Evolutionary conservation across 1,140 invertebrate species (phyloP).

Genomic region (Pogonognathellus flavescens): DNA sequence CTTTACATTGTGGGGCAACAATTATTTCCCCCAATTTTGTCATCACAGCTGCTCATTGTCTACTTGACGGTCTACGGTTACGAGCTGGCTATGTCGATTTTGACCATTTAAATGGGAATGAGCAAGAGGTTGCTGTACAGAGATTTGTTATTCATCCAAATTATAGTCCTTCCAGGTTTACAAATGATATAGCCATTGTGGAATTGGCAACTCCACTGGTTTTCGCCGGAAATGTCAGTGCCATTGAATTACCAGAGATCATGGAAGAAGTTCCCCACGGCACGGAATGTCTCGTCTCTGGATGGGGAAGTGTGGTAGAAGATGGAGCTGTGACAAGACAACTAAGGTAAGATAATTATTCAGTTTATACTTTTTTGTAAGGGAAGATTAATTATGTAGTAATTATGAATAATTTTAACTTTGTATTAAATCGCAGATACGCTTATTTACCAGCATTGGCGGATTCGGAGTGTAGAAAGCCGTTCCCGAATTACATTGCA

Average conservation of each 20-base stretch:
- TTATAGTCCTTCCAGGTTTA: background rate
- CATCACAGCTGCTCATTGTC: background rate
- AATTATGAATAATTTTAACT: background rate
- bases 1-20: background rate
- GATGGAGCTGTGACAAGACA: background rate
- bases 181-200: background rate
- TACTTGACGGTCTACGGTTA: background rate
- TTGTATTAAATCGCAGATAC: background rate
- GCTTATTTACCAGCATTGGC: background rate
- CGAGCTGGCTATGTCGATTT: background rate
- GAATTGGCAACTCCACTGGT: conserved; percentile 6
- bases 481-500: background rate
- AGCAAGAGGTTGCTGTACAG: background rate
- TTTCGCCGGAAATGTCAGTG: background rate
- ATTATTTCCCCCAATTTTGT: background rate
- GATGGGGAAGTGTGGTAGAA: background rate
- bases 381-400: background rate
- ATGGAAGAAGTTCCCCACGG: background rate
- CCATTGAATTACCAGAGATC: background rate
- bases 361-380: background rate
- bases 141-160: background rate
- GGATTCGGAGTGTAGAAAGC: background rate
- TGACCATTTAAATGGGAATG: background rate
- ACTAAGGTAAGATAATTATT: background rate
- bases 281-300: background rate